A percentile compares a stretch with the other conserved stretches of the same genome.
These are phyloP conservation scores for Macroglossus sobrinus DNA, from an alignment of 2,113 vertebrate genomes.

Conservation along the genomic window DNA sequence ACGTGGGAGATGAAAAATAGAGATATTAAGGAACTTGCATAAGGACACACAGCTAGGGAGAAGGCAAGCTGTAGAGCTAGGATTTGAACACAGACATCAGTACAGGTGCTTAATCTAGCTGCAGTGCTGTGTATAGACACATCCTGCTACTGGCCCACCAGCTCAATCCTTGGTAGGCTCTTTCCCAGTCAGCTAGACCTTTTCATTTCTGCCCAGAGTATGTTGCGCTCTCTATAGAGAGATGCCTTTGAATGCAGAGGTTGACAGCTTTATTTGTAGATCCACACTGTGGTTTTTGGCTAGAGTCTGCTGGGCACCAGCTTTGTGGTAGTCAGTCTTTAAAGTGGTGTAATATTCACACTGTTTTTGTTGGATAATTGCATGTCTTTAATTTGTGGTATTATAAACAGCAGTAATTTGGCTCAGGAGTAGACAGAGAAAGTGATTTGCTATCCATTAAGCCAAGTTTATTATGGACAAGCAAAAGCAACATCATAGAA, in stretches of 20 bases:
- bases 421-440: constrained; percentile 8
- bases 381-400: constrained; percentile 44
- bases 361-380: constrained; percentile 51
- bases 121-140: background rate
- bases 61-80: background rate
- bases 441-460: constrained; percentile 38
- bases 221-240: background rate
- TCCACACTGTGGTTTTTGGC: constrained; percentile 45
- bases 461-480: background rate
- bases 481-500: background rate
- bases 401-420: constrained; percentile 44
- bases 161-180: background rate
- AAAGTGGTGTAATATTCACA: constrained; percentile 16
- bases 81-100: background rate
- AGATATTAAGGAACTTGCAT: background rate
- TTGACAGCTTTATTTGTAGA: constrained; percentile 17
- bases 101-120: background rate
- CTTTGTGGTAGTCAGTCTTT: constrained; percentile 23
- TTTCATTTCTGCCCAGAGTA: background rate
- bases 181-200: background rate
- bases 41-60: background rate
- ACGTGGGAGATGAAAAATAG: background rate
- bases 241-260: constrained; percentile 24
- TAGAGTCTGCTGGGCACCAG: background rate
- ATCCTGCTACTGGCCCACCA: too few relatives aligned